Evolutionary conservation across 2,113 vertebrate species (phyloP).

Genomic region (Otolemur garnettii): DNA sequence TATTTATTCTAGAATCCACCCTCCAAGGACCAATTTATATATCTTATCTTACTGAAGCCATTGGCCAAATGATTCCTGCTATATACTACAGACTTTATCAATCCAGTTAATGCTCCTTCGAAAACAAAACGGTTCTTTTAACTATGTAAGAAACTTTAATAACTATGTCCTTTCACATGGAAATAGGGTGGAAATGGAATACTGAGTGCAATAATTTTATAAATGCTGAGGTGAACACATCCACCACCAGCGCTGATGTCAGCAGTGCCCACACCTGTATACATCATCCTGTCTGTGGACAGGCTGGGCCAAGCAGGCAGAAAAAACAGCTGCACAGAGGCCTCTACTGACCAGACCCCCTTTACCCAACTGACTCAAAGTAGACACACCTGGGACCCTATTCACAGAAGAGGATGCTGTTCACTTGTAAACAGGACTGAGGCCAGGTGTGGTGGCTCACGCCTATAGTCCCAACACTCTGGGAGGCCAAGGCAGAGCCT

Average conservation of each 20-base stretch:
- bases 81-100: accelerated
- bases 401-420: accelerated
- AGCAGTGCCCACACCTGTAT: neutral
- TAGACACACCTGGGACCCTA: too few relatives aligned
- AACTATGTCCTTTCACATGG: accelerated
- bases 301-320: neutral
- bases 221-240: accelerated
- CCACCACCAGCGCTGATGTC: neutral
- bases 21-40: neutral
- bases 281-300: too few relatives aligned
- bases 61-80: neutral
- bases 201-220: accelerated
- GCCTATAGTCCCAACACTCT: too few relatives aligned
- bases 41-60: neutral
- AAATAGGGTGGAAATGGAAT: accelerated
- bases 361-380: too few relatives aligned
- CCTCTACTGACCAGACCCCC: too few relatives aligned
- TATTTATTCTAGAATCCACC: neutral
- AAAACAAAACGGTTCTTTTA: too few relatives aligned
- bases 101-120: neutral
- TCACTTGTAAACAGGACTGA: neutral
- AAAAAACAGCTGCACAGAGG: neutral
- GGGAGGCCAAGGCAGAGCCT: too few relatives aligned
- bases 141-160: accelerated
- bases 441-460: too few relatives aligned